Evolutionary conservation across 2,888 invertebrate species (phyloP).

Genomic region (Tromatobia lineatoria): DNA sequence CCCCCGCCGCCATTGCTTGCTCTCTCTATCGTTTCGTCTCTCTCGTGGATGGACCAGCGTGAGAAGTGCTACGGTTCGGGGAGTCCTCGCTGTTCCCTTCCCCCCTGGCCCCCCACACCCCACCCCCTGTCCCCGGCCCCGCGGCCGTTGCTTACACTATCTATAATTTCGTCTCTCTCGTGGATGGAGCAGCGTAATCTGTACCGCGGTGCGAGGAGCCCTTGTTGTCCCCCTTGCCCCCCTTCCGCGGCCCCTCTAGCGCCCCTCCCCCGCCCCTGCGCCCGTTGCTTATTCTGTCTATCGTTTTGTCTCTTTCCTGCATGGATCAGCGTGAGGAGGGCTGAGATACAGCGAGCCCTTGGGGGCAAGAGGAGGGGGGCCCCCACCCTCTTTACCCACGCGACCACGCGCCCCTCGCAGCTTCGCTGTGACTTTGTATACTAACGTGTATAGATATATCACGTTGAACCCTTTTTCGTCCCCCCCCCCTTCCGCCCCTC

Average conservation of each 20-base stretch:
- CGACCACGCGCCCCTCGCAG: slow-evolving; percentile 71
- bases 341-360: slow-evolving; percentile 23
- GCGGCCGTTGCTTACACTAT: not conserved
- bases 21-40: not conserved
- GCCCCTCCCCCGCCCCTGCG: too few relatives aligned
- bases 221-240: too few relatives aligned
- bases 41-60: not conserved
- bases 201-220: slow-evolving; percentile 21
- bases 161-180: not conserved
- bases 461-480: slow-evolving; percentile 1
- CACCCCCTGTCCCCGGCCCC: too few relatives aligned
- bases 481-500: slow-evolving; percentile 45
- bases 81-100: slow-evolving; percentile 6
- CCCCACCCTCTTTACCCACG: slow-evolving; percentile 16
- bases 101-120: too few relatives aligned
- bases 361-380: too few relatives aligned
- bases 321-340: slow-evolving; percentile 4
- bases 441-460: slow-evolving; percentile 21
- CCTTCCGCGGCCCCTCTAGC: too few relatives aligned
- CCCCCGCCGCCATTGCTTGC: not conserved
- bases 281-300: too few relatives aligned
- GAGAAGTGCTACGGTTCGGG: slow-evolving; percentile 25
- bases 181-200: not conserved
- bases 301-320: not conserved
- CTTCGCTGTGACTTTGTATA: slow-evolving; percentile 39